Evolutionary conservation across 2,797 vertebrate species (phyloP).

Genomic region (Dromococcyx pavoninus): DNA sequence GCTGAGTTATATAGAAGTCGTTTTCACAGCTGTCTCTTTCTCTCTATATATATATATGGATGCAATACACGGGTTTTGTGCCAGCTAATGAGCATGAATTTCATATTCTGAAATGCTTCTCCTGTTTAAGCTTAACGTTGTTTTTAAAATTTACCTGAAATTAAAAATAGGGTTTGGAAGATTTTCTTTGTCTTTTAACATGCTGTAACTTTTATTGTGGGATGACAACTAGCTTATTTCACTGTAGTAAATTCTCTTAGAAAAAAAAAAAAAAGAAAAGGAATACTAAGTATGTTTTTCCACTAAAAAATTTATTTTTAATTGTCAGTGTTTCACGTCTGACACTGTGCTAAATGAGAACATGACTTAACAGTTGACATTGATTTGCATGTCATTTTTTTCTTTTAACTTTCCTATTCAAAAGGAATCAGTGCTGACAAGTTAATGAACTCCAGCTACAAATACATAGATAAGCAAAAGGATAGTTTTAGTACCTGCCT

Average conservation of each 20-base stretch:
- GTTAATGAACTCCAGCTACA: constrained; percentile 75
- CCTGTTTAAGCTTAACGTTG: neutral
- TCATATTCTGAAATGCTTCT: neutral
- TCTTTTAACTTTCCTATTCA: constrained; percentile 53
- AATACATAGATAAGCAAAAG: constrained; percentile 56
- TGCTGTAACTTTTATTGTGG: neutral
- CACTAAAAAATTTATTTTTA: constrained; percentile 22
- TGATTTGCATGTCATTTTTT: constrained; percentile 59
- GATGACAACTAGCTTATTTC: neutral
- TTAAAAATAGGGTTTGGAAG: neutral
- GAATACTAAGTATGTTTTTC: neutral
- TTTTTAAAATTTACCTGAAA: neutral
- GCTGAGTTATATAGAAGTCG: neutral
- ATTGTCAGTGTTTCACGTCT: neutral
- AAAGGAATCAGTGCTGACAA: constrained; percentile 67
- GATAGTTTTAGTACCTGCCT: constrained; percentile 52
- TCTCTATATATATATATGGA: neutral
- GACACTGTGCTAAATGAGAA: constrained; percentile 36
- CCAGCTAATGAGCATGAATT: neutral
- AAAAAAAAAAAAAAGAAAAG: neutral
- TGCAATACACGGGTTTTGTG: neutral
- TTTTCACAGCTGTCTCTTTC: neutral
- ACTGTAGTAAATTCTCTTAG: neutral
- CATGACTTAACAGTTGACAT: constrained; percentile 35
- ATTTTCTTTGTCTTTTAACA: neutral